These are phyloP conservation scores for Antheraea pernyi DNA, from an alignment of 1,140 invertebrate genomes.

Conservation along the genomic window DNA sequence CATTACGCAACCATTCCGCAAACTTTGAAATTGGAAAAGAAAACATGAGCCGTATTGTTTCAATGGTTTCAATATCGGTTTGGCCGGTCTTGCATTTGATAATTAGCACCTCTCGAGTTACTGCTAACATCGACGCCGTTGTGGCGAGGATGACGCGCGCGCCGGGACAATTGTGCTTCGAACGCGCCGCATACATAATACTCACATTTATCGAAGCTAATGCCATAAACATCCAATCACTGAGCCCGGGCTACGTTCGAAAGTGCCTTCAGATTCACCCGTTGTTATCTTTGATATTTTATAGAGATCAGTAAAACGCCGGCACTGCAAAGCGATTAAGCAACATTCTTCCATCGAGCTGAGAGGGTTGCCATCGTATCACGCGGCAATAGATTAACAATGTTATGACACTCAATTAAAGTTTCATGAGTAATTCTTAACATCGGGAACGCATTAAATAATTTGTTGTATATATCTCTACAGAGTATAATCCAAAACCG, in stretches of 20 bases:
- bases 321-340: constrained; percentile 69
- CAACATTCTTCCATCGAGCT: constrained; percentile 59
- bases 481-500: constrained; percentile 49
- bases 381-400: constrained; percentile 45
- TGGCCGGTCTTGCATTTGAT: constrained; percentile 72
- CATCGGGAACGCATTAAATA: constrained; percentile 52
- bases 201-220: constrained; percentile 58
- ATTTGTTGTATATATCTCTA: constrained; percentile 48
- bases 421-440: constrained; percentile 38
- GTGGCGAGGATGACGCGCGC: constrained; percentile 22
- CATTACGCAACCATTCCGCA: constrained; percentile 76
- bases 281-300: constrained; percentile 77
- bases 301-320: constrained; percentile 76
- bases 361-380: constrained; percentile 31
- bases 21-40: constrained; percentile 76
- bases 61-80: constrained; percentile 75
- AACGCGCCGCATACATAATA: constrained; percentile 40
- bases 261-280: constrained; percentile 52
- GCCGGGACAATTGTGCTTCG: constrained; percentile 52
- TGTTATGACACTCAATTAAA: constrained; percentile 68
- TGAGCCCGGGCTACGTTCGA: constrained; percentile 44
- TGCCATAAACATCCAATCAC: constrained; percentile 70
- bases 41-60: constrained; percentile 75
- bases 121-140: constrained; percentile 29
- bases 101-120: constrained; percentile 69